These are phyloP conservation scores for Sterna hirundo DNA, from an alignment of 2,113 vertebrate species.

Conservation along the genomic window DNA sequence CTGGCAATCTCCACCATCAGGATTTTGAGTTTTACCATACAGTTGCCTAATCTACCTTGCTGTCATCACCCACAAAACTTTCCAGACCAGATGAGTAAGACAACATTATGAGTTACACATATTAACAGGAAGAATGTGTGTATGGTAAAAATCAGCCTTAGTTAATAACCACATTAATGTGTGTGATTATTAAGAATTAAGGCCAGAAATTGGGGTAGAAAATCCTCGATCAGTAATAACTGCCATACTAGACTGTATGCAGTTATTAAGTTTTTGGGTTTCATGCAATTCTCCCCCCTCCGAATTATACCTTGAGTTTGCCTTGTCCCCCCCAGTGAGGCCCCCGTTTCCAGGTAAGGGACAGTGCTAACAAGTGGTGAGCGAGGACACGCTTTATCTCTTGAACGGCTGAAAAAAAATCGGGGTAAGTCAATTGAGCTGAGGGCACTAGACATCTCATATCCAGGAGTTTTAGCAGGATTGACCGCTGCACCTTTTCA, in stretches of 20 bases:
- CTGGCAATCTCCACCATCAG: slow-evolving; percentile 77
- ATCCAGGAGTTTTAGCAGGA: slow-evolving; percentile 49
- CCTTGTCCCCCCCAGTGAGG: neutral
- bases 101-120: slow-evolving; percentile 63
- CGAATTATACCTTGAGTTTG: slow-evolving; percentile 3
- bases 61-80: slow-evolving; percentile 68
- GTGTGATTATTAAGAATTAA: slow-evolving; percentile 90
- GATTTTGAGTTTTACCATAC: slow-evolving; percentile 84
- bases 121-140: slow-evolving; percentile 75
- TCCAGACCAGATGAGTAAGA: slow-evolving; percentile 74
- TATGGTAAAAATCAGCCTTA: slow-evolving; percentile 88
- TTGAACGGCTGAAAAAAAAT: slow-evolving; percentile 73
- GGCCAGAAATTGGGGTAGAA: slow-evolving; percentile 76
- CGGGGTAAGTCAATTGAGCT: slow-evolving; percentile 55
- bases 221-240: slow-evolving; percentile 76
- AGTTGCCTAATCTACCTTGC: slow-evolving; percentile 73
- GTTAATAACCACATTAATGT: slow-evolving; percentile 87
- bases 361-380: slow-evolving; percentile 91
- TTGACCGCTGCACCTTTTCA: slow-evolving; percentile 48
- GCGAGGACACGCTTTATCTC: slow-evolving; percentile 85
- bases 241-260: slow-evolving; percentile 72
- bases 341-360: slow-evolving; percentile 67
- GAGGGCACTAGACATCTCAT: slow-evolving; percentile 45
- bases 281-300: slow-evolving; percentile 87
- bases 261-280: slow-evolving; percentile 77